A percentile compares a stretch with the other conserved stretches of the same genome.
Conservation (phyloP, 1,140 invertebrate genomes). For the Nasonia longicornis region DNA sequence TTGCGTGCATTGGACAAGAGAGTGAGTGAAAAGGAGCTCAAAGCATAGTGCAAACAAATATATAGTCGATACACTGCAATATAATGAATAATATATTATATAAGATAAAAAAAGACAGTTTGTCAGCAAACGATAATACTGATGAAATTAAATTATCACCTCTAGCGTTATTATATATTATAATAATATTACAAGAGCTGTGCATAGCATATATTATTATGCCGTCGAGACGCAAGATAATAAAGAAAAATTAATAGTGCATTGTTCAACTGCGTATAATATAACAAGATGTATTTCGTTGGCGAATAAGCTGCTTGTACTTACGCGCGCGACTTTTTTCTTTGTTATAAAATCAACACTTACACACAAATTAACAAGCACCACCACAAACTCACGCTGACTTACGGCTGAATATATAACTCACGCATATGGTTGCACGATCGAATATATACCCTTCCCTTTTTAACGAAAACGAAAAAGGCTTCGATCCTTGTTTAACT, state of each 20-base stretch:
- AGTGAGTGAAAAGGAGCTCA: conserved; percentile 63
- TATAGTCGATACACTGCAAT: conserved; percentile 24
- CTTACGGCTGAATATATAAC: no score
- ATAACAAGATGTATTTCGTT: background rate
- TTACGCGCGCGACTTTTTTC: background rate
- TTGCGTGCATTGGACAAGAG: conserved; percentile 45
- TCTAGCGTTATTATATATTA: background rate
- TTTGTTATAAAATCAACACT: no score
- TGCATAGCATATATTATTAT: background rate
- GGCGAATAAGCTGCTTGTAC: background rate
- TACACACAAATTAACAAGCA: no score
- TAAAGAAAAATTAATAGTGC: background rate
- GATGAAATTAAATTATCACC: background rate
- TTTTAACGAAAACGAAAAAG: background rate
- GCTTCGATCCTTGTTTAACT: background rate
- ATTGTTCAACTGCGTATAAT: background rate
- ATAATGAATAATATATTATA: background rate
- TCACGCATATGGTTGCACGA: no score
- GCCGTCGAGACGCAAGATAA: no score
- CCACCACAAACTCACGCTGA: no score
- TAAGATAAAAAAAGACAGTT: background rate
- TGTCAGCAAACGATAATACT: background rate
- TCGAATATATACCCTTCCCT: no score
- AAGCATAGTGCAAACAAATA: conserved; percentile 57
- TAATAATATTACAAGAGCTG: background rate